These are phyloP conservation scores for Oreochromis spilurus DNA, from an alignment of 2,113 vertebrate genomes.

Conservation along the genomic window DNA sequence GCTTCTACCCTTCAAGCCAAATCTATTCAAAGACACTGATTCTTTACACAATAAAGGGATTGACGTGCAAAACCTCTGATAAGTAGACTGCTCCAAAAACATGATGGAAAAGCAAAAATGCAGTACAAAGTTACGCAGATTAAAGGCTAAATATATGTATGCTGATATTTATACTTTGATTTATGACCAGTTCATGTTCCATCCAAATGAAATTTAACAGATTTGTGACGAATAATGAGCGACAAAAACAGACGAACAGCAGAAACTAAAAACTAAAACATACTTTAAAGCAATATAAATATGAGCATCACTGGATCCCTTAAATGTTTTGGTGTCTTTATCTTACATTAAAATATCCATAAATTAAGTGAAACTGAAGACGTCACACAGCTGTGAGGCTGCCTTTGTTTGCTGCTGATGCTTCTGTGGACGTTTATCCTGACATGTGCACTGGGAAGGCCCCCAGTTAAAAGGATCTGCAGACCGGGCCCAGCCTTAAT, in stretches of 20 bases:
- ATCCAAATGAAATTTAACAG: neutral
- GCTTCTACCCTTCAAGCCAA: neutral
- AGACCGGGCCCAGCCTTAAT: constrained; percentile 81
- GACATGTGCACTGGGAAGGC: constrained; percentile 38
- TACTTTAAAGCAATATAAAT: accelerated
- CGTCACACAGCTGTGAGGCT: neutral
- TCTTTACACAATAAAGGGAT: neutral
- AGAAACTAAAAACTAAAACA: neutral
- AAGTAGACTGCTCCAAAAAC: neutral
- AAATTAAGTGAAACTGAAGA: neutral
- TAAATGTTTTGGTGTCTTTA: neutral
- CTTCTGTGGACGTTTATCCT: neutral
- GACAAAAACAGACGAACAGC: accelerated
- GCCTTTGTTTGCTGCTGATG: neutral
- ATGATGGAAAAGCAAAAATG: neutral
- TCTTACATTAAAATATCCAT: neutral
- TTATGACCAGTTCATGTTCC: neutral
- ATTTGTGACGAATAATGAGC: neutral
- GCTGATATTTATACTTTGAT: neutral
- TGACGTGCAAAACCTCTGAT: neutral
- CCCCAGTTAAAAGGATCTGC: constrained; percentile 88
- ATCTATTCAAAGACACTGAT: neutral
- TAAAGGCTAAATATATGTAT: accelerated
- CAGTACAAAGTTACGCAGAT: neutral
- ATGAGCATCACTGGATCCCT: accelerated